These are phyloP conservation scores for Solenopsis invicta DNA, from an alignment of 1,140 invertebrate genomes.

Conservation along the genomic window DNA sequence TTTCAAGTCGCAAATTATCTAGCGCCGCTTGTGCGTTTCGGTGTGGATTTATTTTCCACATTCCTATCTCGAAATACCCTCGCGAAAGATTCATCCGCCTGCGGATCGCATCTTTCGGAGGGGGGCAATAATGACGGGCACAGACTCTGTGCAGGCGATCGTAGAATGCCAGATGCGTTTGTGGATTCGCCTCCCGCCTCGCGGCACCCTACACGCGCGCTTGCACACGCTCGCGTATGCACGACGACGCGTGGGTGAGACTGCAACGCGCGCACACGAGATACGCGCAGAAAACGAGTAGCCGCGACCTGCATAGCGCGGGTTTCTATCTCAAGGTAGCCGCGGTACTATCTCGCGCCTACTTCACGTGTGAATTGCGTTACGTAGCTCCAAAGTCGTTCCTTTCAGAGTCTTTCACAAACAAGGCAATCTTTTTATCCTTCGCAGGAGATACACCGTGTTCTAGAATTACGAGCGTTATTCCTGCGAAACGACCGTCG, in stretches of 20 bases:
- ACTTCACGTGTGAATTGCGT: constrained; percentile 27
- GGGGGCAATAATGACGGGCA: background rate
- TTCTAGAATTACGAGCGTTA: background rate
- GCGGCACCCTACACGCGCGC: too few relatives aligned
- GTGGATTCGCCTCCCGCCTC: constrained; percentile 12
- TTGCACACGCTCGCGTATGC: background rate
- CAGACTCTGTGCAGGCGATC: background rate
- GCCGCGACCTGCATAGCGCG: constrained; percentile 58
- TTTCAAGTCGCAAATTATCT: background rate
- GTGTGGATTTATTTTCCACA: background rate
- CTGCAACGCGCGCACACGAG: background rate
- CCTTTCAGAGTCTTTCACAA: constrained; percentile 25
- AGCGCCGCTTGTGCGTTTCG: background rate
- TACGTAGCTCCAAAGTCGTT: background rate
- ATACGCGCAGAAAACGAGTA: constrained; percentile 57
- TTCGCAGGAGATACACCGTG: background rate
- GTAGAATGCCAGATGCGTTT: constrained; percentile 37
- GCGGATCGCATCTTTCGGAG: background rate
- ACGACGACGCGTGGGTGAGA: constrained; percentile 42
- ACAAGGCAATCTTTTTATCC: background rate
- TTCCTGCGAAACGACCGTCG: too few relatives aligned
- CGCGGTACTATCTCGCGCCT: background rate
- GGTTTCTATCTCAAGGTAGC: constrained; percentile 56
- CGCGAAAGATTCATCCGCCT: background rate
- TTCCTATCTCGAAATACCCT: background rate